phyloP scores from a whole-genome alignment of 2,797 vertebrate genomes.

The Halcyon chelicuti region DNA sequence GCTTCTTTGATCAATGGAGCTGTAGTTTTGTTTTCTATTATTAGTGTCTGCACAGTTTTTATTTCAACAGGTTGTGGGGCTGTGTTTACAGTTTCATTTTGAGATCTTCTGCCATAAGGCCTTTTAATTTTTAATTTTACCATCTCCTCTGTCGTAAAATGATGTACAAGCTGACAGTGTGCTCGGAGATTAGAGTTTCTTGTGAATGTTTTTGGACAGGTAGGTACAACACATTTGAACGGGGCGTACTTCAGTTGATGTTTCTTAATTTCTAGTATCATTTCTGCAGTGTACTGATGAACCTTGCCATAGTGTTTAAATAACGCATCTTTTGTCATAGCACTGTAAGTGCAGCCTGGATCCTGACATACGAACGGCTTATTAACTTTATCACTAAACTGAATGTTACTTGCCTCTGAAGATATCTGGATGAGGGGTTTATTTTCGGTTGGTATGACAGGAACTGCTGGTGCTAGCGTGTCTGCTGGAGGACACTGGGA shows the following conservation, averaged over 20 bases:
- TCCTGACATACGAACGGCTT: conserved; percentile 91
- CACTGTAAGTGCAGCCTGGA: conserved; percentile 87
- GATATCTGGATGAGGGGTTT: conserved; percentile 63
- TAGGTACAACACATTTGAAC: conserved; percentile 90
- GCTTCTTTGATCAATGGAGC: conserved; percentile 38
- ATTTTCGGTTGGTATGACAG: conserved; percentile 50
- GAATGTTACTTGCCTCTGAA: conserved; percentile 76
- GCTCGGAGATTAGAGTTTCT: conserved; percentile 95
- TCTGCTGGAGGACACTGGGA: conserved; percentile 69
- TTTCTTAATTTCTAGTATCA: conserved; percentile 91
- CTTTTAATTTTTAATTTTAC: conserved; percentile 89
- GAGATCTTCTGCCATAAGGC: conserved; percentile 81
- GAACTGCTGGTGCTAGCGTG: conserved; percentile 45
- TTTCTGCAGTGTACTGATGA: conserved; percentile 91
- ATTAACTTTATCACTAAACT: conserved; percentile 77
- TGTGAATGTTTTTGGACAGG: conserved; percentile 93
- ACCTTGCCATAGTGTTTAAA: conserved; percentile 94
- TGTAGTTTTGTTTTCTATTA: conserved; percentile 68
- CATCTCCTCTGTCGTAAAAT: conserved; percentile 89
- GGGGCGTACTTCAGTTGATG: conserved; percentile 92
- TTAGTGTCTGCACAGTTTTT: conserved; percentile 49
- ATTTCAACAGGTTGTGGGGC: conserved; percentile 60
- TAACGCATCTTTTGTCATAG: conserved; percentile 91
- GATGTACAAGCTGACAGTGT: conserved; percentile 92
- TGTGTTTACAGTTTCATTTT: conserved; percentile 64